Evolutionary conservation across 2,797 vertebrate genomes (phyloP), one percentile per base, ranked within the genome.

Genomic region (Gallinago nigripennis): DNA sequence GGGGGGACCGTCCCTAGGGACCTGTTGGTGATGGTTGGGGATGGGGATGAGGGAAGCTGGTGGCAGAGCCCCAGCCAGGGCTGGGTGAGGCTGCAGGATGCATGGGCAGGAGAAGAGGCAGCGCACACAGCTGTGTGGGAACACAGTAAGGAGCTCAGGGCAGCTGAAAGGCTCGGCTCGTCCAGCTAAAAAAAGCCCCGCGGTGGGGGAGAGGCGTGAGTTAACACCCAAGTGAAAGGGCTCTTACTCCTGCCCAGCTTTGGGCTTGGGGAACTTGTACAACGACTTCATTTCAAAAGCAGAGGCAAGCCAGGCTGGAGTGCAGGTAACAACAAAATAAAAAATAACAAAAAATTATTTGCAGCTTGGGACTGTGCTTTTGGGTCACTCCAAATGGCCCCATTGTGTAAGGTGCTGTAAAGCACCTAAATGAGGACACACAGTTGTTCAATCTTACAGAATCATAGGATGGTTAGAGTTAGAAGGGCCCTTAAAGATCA

Each of bases 121-220:
- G 66, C 4, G 3, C 30, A 41, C 15, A 0, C 41, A 85, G 57
- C 63, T 48, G 75, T 61, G 45, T 68, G 78, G 53, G 82, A 96
- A 94, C 69, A 46, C 0, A 65, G 83, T 91, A 75, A 94, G 84
- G 79, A 82, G 88, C 46, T 57, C n/a, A 0, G 16, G 63, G 73
- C 58, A 19, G 88, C 92, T 35, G 43, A 84, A 91, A 71, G 78
- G 53, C 81, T 86, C 84, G 65, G 90, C 60, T 88, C 41, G 41
- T 48, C 73, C 31, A 18, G 75, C 82, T 80, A 85, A 81, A 94
- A 92, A 95, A 87, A 96, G 86, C 80, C 69, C 31, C 14, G n/a
- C 7, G 31, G 41, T 14, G 35, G 72, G n/a, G 11, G 41, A 27
- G 41, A 88, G 64, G 57, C 71, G 70, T 50, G 56, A 51, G n/a